A percentile compares a stretch with the other conserved stretches of the same genome.
Conservation (phyloP, 2,888 invertebrate genomes). For the Lasioglossum oenotherae region DNA sequence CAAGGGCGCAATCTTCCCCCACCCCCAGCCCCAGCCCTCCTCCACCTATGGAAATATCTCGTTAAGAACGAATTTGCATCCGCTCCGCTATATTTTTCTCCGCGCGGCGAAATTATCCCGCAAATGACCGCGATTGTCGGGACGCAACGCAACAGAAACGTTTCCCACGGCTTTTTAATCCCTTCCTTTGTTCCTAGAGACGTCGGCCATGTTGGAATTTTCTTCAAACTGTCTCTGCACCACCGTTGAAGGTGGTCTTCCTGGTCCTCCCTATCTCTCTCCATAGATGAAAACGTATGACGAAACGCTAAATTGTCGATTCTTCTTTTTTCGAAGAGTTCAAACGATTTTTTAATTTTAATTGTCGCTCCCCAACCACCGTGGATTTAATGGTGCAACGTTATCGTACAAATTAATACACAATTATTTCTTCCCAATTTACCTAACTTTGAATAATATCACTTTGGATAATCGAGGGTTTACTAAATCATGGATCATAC, state of each 20-base stretch:
- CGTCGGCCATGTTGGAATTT: conserved; percentile 2
- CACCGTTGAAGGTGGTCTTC: too few species aligned
- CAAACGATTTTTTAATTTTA: not conserved
- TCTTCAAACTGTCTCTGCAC: not conserved
- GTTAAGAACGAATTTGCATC: conserved; percentile 49
- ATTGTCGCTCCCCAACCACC: not conserved
- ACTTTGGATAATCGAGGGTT: too few species aligned
- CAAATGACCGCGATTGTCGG: conserved; percentile 50
- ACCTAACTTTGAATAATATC: not conserved
- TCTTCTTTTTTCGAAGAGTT: not conserved
- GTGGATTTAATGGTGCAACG: not conserved
- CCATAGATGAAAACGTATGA: not conserved
- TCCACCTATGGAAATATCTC: conserved; percentile 56
- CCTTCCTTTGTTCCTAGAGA: conserved; percentile 12
- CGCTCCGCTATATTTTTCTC: conserved; percentile 34
- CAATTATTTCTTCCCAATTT: not conserved
- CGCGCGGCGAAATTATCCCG: conserved; percentile 40
- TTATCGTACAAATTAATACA: not conserved
- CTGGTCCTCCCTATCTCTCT: not conserved
- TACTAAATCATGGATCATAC: too few species aligned
- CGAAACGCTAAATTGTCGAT: not conserved
- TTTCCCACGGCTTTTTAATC: conserved; percentile 12
- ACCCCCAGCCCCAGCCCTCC: not conserved
- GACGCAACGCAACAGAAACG: conserved; percentile 27
- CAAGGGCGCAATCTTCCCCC: conserved; percentile 41